A percentile compares a stretch with the other conserved stretches of the same genome.
phyloP scores from a whole-genome alignment of 2,113 vertebrate genomes.

The Arizona elegans region DNA sequence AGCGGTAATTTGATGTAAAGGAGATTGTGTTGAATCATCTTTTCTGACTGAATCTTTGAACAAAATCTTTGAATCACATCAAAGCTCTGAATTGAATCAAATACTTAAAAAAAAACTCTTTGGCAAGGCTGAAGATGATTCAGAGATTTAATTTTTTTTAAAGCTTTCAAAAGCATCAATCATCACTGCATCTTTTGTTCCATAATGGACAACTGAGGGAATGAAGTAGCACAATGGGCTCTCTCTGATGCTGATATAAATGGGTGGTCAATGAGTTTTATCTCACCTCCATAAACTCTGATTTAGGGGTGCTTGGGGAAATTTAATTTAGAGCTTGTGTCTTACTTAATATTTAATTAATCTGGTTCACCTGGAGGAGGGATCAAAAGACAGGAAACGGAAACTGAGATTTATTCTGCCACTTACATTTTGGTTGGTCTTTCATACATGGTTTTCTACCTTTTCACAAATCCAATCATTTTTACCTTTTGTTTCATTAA shows the following conservation, averaged over 20 bases:
- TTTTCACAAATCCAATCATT: not conserved
- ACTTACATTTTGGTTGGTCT: not conserved
- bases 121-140: not conserved
- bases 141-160: not conserved
- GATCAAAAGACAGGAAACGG: not conserved
- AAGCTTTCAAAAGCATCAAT: not conserved
- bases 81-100: not conserved
- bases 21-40: not conserved
- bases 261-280: not conserved
- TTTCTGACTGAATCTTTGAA: not conserved
- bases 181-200: not conserved
- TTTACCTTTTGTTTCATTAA: not conserved
- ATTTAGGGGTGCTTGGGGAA: not conserved
- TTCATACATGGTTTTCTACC: not conserved
- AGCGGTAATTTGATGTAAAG: not conserved
- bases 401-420: not conserved
- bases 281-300: not conserved
- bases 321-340: not conserved
- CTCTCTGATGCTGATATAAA: not conserved
- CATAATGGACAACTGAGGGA: not conserved
- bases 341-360: not conserved
- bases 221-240: not conserved
- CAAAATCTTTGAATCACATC: not conserved
- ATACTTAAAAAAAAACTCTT: not conserved
- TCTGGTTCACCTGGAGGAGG: not conserved